phyloP scores from a whole-genome alignment of 2,113 vertebrate genomes.

The Himantopus leucocephalus region DNA sequence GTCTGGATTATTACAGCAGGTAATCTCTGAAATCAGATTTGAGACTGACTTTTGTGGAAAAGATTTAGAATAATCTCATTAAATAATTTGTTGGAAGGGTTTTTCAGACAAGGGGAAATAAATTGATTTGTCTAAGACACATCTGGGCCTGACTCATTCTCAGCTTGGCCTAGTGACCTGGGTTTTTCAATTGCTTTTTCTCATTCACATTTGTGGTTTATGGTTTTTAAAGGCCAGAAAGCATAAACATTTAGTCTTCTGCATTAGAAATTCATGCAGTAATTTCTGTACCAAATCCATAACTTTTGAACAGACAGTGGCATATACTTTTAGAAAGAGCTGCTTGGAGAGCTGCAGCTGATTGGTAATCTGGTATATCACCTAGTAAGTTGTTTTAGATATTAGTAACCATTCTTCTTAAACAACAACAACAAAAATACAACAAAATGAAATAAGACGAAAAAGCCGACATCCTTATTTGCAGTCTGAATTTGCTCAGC shows the following conservation, averaged over 20 bases:
- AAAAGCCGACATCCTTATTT: background rate
- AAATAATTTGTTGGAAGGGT: constrained; percentile 21
- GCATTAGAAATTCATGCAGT: background rate
- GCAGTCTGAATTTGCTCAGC: background rate
- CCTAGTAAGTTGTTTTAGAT: background rate
- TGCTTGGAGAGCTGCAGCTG: background rate
- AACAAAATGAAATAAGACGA: background rate
- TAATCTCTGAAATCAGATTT: constrained; percentile 49
- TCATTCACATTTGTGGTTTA: background rate
- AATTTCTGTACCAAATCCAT: background rate
- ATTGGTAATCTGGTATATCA: background rate
- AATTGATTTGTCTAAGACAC: constrained; percentile 23
- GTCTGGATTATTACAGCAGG: constrained; percentile 7
- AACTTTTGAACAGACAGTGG: background rate
- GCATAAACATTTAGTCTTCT: background rate
- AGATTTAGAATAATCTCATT: constrained; percentile 50
- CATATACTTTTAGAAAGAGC: background rate
- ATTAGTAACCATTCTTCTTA: background rate
- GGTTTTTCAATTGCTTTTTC: background rate
- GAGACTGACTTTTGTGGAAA: constrained; percentile 23
- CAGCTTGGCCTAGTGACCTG: background rate
- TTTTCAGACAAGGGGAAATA: constrained; percentile 10
- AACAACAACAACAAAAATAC: background rate
- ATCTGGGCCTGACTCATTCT: background rate
- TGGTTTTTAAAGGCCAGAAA: background rate